phyloP scores from a whole-genome alignment of 2,888 invertebrate genomes.

The Lamellibrachia satsuma region DNA sequence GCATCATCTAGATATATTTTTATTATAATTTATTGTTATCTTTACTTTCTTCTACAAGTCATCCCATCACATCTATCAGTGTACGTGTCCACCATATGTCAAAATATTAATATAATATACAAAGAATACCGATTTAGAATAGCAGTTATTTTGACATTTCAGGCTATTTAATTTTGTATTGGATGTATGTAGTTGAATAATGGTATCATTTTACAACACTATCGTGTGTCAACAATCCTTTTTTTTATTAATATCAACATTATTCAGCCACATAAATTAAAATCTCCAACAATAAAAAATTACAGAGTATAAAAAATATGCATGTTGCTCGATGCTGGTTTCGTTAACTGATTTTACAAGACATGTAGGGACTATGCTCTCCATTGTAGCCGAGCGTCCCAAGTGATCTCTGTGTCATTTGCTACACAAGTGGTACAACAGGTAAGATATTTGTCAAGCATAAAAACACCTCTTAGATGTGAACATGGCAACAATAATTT shows the following conservation, averaged over 20 bases:
- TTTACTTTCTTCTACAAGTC: background rate
- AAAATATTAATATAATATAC: too few relatives aligned
- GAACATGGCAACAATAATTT: background rate
- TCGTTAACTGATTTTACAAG: background rate
- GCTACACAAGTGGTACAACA: constrained; percentile 89
- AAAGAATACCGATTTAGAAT: too few relatives aligned
- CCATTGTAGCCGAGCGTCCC: background rate
- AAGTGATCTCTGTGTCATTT: constrained; percentile 68
- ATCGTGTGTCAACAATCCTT: too few relatives aligned
- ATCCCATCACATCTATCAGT: too few relatives aligned
- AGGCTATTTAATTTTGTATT: too few relatives aligned
- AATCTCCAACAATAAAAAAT: too few relatives aligned
- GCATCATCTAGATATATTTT: background rate
- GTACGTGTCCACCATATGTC: too few relatives aligned
- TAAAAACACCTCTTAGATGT: background rate
- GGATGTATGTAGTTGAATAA: too few relatives aligned
- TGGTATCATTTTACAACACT: too few relatives aligned
- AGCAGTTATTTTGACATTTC: too few relatives aligned
- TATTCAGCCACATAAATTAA: too few relatives aligned
- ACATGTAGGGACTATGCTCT: too few relatives aligned
- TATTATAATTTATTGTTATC: background rate
- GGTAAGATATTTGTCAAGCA: constrained; percentile 46
- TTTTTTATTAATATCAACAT: background rate
- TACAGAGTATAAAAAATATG: background rate
- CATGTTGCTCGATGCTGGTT: background rate